Base-by-base conservation (phyloP, 1,140 invertebrate species). In the Cheumatopsyche charites region DNA sequence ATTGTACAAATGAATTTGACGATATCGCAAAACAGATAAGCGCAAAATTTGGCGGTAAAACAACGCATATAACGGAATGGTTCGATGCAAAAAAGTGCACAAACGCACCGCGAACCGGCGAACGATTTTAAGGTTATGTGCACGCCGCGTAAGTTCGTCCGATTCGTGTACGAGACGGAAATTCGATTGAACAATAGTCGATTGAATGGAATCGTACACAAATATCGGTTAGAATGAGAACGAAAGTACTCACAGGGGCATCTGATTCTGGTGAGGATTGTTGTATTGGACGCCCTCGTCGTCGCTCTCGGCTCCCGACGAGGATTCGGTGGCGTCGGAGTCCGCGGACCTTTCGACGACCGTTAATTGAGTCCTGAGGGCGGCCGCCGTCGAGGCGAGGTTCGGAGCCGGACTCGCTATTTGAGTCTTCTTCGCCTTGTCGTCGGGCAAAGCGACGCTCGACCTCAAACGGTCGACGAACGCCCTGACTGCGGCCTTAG, bases 301-400 rank as follows among this genome's bases (percentile, higher is more conserved):
- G 83, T 92, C 93, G 77, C 94, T 96, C 81, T 97, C 95, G 29
- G 93, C 94, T 45, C 94, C 95, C 41, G 95, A 97, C 78, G 94
- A 96, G 63, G 94, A 95, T 15, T 91, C 93, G 13, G 96, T 98
- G 13, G 93, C 94, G 85, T 98, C 95, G 15, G 94, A 96, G 83
- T 97, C 95, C 55, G 95, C 82, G 76, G 88, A 88, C 58, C 86
- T 82, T 77, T 94, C 89, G 52, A 94, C 86, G 68, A 91, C 83
- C 26, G 87, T 84, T 68, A 94, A 79, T 80, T 93, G 91, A 0
- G 87, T 88, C 9, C 88, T 82, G 47, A 95, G 82, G 17, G 89
- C 86, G 41, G 91, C 91, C 7, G 89, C 85, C 0, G 91, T 87
- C 63, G 87, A 87, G 71, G 90, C 87, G 42, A 92, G 77, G 87